Percentiles rank a stretch among this genome's conserved stretches.
These are phyloP conservation scores for Eidolon dupreanum DNA, from an alignment of 2,797 vertebrate species.

Conservation along the genomic window DNA sequence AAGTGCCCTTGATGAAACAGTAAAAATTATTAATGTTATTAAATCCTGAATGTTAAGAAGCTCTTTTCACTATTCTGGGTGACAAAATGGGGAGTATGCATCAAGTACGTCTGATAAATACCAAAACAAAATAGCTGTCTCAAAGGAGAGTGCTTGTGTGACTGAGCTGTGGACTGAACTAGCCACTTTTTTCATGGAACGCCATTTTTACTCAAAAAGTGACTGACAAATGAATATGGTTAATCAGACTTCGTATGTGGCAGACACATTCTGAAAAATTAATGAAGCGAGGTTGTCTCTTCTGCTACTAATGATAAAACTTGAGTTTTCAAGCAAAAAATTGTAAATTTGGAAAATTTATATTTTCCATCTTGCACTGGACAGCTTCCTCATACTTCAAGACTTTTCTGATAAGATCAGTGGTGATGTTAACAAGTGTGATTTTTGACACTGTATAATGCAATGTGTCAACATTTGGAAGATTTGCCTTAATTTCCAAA, in stretches of 20 bases:
- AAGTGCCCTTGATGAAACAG: not conserved
- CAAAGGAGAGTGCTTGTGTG: not conserved
- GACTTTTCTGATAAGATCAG: not conserved
- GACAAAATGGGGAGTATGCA: not conserved
- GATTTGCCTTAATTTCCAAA: not conserved
- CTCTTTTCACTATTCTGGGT: not conserved
- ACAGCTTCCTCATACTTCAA: not conserved
- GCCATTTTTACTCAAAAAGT: not conserved
- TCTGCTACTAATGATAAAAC: not conserved
- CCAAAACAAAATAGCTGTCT: not conserved
- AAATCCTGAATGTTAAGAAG: not conserved
- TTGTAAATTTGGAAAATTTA: not conserved
- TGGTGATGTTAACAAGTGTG: not conserved
- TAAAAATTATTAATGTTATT: not conserved
- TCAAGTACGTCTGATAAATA: not conserved
- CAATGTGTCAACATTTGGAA: not conserved
- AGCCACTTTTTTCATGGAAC: not conserved
- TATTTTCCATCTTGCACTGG: not conserved
- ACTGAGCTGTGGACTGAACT: not conserved
- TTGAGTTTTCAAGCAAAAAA: not conserved
- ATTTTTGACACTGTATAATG: not conserved
- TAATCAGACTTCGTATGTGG: not conserved
- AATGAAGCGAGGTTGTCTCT: not conserved
- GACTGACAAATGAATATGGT: not conserved
- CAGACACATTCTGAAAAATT: constrained; percentile 17